These are phyloP conservation scores for Rhagologus leucostigma DNA, from an alignment of 2,113 vertebrate species.

Conservation along the genomic window DNA sequence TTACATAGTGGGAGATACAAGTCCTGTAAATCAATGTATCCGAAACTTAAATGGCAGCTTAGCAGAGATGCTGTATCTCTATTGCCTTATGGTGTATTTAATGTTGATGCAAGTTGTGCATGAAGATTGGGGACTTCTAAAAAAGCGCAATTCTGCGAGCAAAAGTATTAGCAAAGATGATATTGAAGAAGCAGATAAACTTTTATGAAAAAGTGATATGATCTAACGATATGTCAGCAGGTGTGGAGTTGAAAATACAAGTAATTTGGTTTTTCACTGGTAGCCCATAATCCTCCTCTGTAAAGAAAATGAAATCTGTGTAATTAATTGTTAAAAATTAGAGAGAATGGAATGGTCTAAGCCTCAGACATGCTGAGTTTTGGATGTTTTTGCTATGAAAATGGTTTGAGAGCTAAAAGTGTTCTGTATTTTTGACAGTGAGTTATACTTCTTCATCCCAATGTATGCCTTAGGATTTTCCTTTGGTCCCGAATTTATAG, in stretches of 20 bases:
- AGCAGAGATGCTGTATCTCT: neutral
- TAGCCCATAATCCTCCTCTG: neutral
- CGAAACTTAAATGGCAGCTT: neutral
- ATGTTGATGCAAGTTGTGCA: neutral
- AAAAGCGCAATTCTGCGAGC: rapidly evolving
- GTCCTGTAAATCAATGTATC: neutral
- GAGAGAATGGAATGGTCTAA: neutral
- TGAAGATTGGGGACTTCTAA: neutral
- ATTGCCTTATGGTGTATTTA: neutral
- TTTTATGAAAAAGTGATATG: neutral
- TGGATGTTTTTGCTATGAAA: neutral
- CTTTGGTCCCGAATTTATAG: neutral
- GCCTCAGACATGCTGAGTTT: neutral
- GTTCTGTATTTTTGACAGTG: neutral
- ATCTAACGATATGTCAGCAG: neutral
- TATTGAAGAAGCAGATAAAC: neutral
- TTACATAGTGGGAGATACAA: neutral
- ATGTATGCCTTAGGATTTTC: neutral
- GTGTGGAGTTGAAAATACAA: neutral
- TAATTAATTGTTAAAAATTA: neutral
- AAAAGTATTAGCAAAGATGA: neutral
- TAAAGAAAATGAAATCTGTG: neutral
- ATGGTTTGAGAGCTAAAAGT: neutral
- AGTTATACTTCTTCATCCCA: neutral
- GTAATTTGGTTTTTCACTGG: neutral